phyloP scores from a whole-genome alignment of 2,888 invertebrate genomes.

The Danaus chrysippus region DNA sequence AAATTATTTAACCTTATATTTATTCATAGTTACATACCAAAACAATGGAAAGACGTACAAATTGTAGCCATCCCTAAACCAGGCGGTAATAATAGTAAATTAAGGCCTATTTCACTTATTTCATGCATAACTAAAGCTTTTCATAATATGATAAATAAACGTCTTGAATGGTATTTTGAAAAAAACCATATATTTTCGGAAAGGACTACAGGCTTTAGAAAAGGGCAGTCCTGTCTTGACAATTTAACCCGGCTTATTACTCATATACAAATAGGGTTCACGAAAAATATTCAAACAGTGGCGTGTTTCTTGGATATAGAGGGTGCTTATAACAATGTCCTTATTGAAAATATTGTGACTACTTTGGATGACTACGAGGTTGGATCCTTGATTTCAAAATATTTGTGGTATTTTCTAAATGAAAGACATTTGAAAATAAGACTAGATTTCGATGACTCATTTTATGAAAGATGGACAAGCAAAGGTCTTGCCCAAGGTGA shows the following conservation, averaged over 20 bases:
- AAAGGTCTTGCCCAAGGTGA: no score
- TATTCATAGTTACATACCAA: no score
- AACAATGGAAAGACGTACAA: no score
- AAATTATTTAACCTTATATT: no score
- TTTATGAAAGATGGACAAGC: constrained; percentile 14
- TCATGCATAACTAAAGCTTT: constrained; percentile 12
- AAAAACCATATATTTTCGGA: constrained; percentile 11
- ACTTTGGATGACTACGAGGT: no score
- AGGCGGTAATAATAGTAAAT: constrained; percentile 5
- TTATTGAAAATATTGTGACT: constrained; percentile 9
- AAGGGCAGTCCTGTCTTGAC: no score
- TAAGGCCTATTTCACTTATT: constrained; percentile 13
- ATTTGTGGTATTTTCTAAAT: constrained; percentile 15
- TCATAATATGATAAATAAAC: constrained; percentile 13
- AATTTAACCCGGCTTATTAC: no score
- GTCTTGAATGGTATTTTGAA: constrained; percentile 12
- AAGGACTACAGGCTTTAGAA: no score
- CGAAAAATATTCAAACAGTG: constrained; percentile 7
- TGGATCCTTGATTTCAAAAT: constrained; percentile 11
- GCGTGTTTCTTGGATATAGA: constrained; percentile 15
- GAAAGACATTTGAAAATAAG: constrained; percentile 11
- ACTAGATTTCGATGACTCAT: not conserved
- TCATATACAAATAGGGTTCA: constrained; percentile 15
- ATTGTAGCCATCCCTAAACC: constrained; percentile 5
- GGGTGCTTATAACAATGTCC: constrained; percentile 18